Evolutionary conservation across 37 sponge, comb jelly and placozoan species (phyloP).

Genomic region (Geodia barretti): DNA sequence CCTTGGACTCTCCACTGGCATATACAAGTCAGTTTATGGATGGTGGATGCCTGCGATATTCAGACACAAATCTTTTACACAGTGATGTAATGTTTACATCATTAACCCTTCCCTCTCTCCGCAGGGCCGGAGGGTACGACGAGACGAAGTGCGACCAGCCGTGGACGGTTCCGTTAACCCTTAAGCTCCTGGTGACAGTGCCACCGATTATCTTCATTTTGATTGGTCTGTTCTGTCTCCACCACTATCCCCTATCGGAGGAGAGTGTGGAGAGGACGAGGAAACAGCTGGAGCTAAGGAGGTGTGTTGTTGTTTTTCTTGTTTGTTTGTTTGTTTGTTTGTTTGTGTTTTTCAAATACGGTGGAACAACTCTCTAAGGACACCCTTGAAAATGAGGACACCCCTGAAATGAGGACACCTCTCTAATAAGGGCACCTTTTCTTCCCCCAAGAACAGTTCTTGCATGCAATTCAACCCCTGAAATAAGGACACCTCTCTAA

Average conservation of each 20-base stretch:
- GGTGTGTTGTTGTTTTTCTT: too few species aligned
- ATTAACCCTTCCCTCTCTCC: background rate
- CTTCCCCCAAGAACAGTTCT: too few species aligned
- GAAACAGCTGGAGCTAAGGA: conserved; percentile 14
- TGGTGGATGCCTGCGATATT: background rate
- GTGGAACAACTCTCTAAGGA: too few species aligned
- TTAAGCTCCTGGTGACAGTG: conserved; percentile 64
- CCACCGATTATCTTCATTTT: conserved; percentile 71
- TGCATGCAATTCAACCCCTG: too few species aligned
- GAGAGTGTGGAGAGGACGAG: conserved; percentile 45
- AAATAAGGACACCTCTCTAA: too few species aligned
- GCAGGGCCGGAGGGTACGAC: conserved; percentile 76
- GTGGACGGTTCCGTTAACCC: conserved; percentile 56
- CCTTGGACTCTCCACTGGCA: conserved; percentile 80
- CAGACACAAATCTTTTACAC: background rate
- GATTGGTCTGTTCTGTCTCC: conserved; percentile 56
- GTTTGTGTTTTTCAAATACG: too few species aligned
- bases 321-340: too few species aligned
- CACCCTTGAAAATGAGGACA: too few species aligned
- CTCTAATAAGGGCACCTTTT: too few species aligned
- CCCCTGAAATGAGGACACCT: too few species aligned
- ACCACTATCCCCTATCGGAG: conserved; percentile 74
- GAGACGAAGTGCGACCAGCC: conserved; percentile 66
- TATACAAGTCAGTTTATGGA: conserved; percentile 50
- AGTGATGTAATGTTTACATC: background rate